Conservation (phyloP, 2,797 vertebrate genomes). For the Coreius guichenoti region DNA sequence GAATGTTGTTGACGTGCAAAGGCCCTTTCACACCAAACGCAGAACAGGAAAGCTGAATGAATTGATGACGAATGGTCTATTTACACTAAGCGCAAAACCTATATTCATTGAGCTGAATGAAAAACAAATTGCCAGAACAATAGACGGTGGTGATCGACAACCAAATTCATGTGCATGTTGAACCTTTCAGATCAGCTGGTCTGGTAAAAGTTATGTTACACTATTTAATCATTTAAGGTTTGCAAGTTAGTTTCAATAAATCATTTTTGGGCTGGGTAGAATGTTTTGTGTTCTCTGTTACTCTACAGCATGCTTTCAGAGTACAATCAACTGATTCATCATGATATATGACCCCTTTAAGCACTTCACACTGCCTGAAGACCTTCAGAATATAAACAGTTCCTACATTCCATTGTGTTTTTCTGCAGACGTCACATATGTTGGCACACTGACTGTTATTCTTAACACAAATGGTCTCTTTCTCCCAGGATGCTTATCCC, state of each 20-base stretch:
- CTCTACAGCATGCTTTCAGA: not conserved
- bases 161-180: not conserved
- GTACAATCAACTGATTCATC: not conserved
- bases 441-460: conserved; percentile 23
- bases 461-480: conserved; percentile 44
- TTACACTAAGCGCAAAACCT: not conserved
- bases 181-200: not conserved
- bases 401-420: not conserved
- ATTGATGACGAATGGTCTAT: not conserved
- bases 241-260: not conserved
- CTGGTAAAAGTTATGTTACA: not conserved
- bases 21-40: not conserved
- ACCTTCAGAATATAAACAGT: not conserved
- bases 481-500: conserved; percentile 88
- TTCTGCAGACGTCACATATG: conserved; percentile 5
- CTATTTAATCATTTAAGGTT: not conserved
- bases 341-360: not conserved
- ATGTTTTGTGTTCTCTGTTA: not conserved
- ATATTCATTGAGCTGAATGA: not conserved
- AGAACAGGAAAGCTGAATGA: not conserved
- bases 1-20: not conserved
- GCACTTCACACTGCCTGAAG: not conserved
- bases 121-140: not conserved
- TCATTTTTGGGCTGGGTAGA: not conserved
- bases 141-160: not conserved